A percentile compares a stretch with the other conserved stretches of the same genome.
These are phyloP conservation scores for Limnephilus auricula DNA, from an alignment of 2,888 invertebrate genomes.

Conservation along the genomic window DNA sequence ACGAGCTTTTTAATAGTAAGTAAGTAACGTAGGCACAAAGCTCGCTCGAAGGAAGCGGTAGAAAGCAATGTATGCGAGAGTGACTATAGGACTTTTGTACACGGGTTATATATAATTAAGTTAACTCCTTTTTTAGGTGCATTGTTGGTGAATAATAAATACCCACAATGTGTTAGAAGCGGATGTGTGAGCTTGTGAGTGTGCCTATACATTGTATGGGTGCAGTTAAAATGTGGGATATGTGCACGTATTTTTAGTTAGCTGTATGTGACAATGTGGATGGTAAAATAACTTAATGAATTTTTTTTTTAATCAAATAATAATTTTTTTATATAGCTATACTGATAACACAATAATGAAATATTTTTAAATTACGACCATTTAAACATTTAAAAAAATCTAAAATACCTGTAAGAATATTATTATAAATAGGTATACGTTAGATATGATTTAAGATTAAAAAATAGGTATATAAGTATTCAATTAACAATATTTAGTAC, in stretches of 20 bases:
- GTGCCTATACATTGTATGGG: slow-evolving; percentile 47
- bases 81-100: slow-evolving; percentile 20
- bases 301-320: no score
- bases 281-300: no score
- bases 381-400: no score
- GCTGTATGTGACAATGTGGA: neutral
- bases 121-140: slow-evolving; percentile 65
- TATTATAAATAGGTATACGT: no score
- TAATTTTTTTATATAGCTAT: no score
- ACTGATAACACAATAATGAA: no score
- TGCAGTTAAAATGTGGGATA: slow-evolving; percentile 23
- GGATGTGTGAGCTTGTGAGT: slow-evolving; percentile 40
- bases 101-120: slow-evolving; percentile 63
- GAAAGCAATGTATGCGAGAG: slow-evolving; percentile 30
- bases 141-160: slow-evolving; percentile 66
- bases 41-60: neutral
- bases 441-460: no score
- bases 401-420: no score
- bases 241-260: neutral
- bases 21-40: neutral
- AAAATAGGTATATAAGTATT: no score
- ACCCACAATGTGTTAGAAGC: slow-evolving; percentile 63
- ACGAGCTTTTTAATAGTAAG: neutral
- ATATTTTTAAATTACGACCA: no score
- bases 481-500: no score